These are phyloP conservation scores for Chelonoidis abingdonii DNA, from an alignment of 2,113 vertebrate genomes.

Conservation along the genomic window DNA sequence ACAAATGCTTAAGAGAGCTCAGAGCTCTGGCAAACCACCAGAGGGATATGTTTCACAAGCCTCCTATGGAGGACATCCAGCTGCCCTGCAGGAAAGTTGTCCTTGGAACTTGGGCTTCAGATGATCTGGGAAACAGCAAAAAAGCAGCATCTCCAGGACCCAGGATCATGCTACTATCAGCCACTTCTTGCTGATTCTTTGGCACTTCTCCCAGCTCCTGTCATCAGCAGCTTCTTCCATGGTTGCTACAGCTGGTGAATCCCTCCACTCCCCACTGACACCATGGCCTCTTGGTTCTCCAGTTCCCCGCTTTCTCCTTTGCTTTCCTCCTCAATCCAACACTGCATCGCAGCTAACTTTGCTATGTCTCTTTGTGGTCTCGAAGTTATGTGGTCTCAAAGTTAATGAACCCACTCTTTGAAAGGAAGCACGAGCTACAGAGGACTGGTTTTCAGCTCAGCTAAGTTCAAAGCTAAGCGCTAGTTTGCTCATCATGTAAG, in stretches of 20 bases:
- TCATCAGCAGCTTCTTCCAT: not conserved
- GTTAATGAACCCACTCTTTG: not conserved
- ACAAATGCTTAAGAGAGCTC: not conserved
- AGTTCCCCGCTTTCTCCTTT: not conserved
- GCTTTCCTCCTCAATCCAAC: not conserved
- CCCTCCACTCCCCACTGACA: not conserved
- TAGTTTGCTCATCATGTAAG: not conserved
- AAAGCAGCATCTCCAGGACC: not conserved
- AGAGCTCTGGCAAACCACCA: too few species aligned
- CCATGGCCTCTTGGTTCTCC: too few species aligned
- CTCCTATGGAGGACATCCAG: too few species aligned
- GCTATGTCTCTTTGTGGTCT: not conserved
- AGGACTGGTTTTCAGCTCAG: not conserved
- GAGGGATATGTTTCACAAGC: not conserved
- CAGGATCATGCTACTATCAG: not conserved
- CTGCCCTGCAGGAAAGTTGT: not conserved
- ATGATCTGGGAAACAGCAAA: not conserved
- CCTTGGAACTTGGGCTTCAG: too few species aligned
- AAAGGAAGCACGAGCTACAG: not conserved
- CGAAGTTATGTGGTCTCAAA: not conserved
- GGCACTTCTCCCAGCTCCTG: not conserved
- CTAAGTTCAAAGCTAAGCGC: not conserved
- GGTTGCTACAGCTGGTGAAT: not conserved
- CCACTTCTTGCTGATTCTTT: not conserved
- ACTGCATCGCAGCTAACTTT: not conserved